phyloP scores from a whole-genome alignment of 1,140 invertebrate species.

The Aphelenchoides fujianensis region DNA sequence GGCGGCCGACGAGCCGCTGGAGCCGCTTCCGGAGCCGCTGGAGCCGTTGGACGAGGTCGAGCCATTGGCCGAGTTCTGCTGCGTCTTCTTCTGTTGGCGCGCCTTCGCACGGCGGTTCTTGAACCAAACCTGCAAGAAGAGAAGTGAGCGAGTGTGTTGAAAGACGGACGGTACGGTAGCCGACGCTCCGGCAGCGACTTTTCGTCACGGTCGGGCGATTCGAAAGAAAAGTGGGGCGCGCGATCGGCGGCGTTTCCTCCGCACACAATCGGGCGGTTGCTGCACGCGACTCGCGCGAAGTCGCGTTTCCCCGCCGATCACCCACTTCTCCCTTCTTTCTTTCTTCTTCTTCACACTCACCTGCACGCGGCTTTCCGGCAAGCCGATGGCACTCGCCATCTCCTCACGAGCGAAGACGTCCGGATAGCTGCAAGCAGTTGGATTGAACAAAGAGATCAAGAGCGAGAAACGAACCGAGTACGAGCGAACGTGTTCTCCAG shows the following conservation, averaged over 20 bases:
- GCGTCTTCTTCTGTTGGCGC: constrained; percentile 77
- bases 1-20: background rate
- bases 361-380: constrained; percentile 97
- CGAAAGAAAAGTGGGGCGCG: constrained; percentile 19
- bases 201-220: constrained; percentile 3
- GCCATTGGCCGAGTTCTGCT: constrained; percentile 24
- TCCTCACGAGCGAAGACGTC: constrained; percentile 99
- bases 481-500: constrained; percentile 89
- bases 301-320: too few relatives aligned
- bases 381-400: constrained; percentile 91
- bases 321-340: too few relatives aligned
- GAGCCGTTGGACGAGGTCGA: constrained; percentile 10
- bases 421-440: too few relatives aligned
- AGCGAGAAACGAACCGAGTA: too few relatives aligned
- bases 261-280: background rate
- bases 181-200: constrained; percentile 20
- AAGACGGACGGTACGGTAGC: background rate
- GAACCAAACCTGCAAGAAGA: constrained; percentile 96
- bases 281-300: too few relatives aligned
- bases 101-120: constrained; percentile 95
- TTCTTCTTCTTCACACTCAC: constrained; percentile 71
- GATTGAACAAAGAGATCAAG: too few relatives aligned
- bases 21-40: background rate
- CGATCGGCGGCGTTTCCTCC: background rate
- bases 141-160: too few relatives aligned